Evolutionary conservation across 2,888 invertebrate species (phyloP), one percentile per base, ranked within the genome.

Genomic region (Hemithea aestivaria): DNA sequence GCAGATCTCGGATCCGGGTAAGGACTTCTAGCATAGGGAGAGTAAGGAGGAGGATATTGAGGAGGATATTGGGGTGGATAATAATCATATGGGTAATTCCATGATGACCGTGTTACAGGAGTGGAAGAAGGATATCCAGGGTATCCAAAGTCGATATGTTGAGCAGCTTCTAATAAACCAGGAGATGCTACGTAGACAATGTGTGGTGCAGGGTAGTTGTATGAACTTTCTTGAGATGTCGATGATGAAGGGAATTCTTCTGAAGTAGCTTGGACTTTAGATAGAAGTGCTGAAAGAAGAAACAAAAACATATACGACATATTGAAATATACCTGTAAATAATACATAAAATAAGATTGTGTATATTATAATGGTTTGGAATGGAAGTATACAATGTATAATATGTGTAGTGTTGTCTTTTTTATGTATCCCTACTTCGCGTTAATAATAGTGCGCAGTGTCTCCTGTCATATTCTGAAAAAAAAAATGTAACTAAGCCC

Each of bases 151-250:
- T 66, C 64, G 3, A 41, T 23, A 1, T 53, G 53, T 7, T 56
- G 53, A 8, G 45, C 36, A 16, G 49, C 22, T 33, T 58, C 60
- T 28, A 53, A 41, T 30, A 42, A 42, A 11, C 45, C 51, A 2
- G 55, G 53, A 9, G 63, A 44, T 2, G 66, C 37, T 2, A 62
- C 53, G 5, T 52, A 52, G 11, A 63, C 50, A 2, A 57, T 44
- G 9, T 64, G 58, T 11, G 66, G 62, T 1, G 61, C 42, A 11
- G 62, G 51, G 3, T 74, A 54, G 20, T 69, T 58, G 40, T 72
- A 81, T 26, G 77, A 2, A 31, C 39, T 0, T 22, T 52, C 52
- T 27, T 48, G 47, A n/a, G 53, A 31, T 7, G 68, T 35, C 6
- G 56, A 41, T n/a, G 52, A 40, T 16, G 62, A 41, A 6, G 55